Evolutionary conservation across 2,888 invertebrate genomes (phyloP), one percentile per base, ranked within the genome.

Genomic region (Apeira syringaria): DNA sequence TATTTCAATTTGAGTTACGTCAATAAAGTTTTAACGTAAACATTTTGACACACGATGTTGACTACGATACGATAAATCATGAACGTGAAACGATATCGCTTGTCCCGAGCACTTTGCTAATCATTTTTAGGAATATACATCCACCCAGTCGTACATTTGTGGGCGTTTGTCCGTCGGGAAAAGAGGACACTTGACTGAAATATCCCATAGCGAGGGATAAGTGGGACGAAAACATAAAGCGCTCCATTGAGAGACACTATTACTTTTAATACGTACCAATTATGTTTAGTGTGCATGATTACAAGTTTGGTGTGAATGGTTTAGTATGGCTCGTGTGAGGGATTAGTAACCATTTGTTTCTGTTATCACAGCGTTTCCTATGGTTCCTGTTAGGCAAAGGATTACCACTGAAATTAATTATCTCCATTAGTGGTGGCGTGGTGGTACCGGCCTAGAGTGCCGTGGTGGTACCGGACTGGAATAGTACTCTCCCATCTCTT

Each of bases 51-150:
- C 22, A 32, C 30, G 32, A 34, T 38, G 25, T 44, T 15, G 13
- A 20, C 9, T 32, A 27, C 24, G 31, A 49, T 49, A 42, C 18
- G 27, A 49, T 49, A 47, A 49, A 54, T 49, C 48, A 40, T 44
- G 48, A 39, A 43, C 37, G 41, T 44, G 48, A 36, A 43, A 38
- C 29, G 17, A 25, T 42, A 38, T 42, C 40, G 36, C 34, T 29
- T 32, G 41, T 40, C 46, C n/a, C 20, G 41, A 50, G 25, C 47
- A 38, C 34, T 47, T 35, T 41, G 40, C 44, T 41, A 37, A 50
- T 40, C 31, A 31, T 47, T 39, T 42, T 10, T 30, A 25, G 25
- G 13, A 25, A 33, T n/a, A 25, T 26, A 26, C 15, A 10, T 30
- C n/a, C n/a, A 30, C 13, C 8, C 7, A n/a, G 5, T 10, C 18